Evolutionary conservation across 64 coral and sea anemone genomes (phyloP), one percentile per base, ranked within the genome.

Genomic region (Stichodactyla helianthus): DNA sequence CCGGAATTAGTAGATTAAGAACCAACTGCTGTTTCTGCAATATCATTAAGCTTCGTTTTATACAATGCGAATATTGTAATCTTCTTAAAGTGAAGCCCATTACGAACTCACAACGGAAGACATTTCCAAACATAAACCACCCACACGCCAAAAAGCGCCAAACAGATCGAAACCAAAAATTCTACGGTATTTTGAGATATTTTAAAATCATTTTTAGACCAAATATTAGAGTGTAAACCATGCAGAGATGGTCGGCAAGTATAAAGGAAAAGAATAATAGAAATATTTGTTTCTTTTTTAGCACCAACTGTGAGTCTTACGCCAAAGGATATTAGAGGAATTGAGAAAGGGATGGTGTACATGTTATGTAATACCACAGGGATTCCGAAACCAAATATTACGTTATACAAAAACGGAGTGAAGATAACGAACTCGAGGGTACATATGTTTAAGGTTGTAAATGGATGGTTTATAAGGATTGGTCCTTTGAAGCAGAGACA

Each of bases 291-390:
- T 74, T 89, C 68, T 7, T 52, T 44, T 44, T 51, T 84, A 95
- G 94, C 84, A n/a, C 91, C 90, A 25, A 92, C 90, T 58, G 91
- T 87, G 19, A 84, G 53, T 7, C 74, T 95, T 18, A 88, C 78
- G 55, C 85, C 86, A 65, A 86, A 86, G 14, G 55, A 82, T 18
- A 50, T 59, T 0, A 55, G 82, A 58, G 90, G 77, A 53, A 64
- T 93, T 6, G 85, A 84, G 10, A 87, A 80, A 78, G 82, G 80
- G 16, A 6, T 17, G 5, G 56, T 90, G 8, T 88, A 88, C 56
- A 86, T 95, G 55, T 35, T 92, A 52, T 95, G 94, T 57, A 87
- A 93, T 54, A 87, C 88, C 23, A 89, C 86, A 11, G 90, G 90
- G 16, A 89, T 35, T 13, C 90, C 91, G 18, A 79, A n/a, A 16